Evolutionary conservation across 2,113 vertebrate species (phyloP).

Genomic region (Clinocottus analis): DNA sequence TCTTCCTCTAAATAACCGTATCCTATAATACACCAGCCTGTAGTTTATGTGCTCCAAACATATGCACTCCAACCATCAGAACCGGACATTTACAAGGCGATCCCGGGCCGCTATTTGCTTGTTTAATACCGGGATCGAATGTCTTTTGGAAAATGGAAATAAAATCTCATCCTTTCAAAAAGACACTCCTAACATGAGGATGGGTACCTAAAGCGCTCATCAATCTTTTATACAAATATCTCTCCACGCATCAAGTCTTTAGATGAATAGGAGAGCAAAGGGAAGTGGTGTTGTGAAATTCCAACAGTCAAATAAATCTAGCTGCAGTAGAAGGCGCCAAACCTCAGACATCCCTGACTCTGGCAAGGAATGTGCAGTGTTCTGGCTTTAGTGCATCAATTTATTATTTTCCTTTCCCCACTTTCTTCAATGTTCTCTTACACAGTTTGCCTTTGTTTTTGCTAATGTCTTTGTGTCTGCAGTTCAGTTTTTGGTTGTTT

Average conservation of each 20-base stretch:
- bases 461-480: constrained; percentile 26
- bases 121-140: constrained; percentile 71
- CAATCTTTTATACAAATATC: constrained; percentile 65
- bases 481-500: neutral
- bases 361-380: constrained; percentile 61
- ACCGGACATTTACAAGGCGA: constrained; percentile 71
- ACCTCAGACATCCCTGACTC: constrained; percentile 75
- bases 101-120: constrained; percentile 52
- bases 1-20: constrained; percentile 19
- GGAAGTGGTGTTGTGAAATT: constrained; percentile 55
- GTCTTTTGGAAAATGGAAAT: constrained; percentile 52
- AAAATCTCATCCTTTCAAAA: constrained; percentile 50
- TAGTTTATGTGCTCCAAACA: constrained; percentile 51
- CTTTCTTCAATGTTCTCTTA: constrained; percentile 24
- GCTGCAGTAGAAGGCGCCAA: constrained; percentile 70
- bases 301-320: constrained; percentile 73
- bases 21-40: constrained; percentile 18
- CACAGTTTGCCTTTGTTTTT: constrained; percentile 49
- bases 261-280: constrained; percentile 45
- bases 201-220: constrained; percentile 61
- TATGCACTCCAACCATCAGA: constrained; percentile 60
- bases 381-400: constrained; percentile 52
- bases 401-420: constrained; percentile 41
- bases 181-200: constrained; percentile 47
- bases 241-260: constrained; percentile 37